Evolutionary conservation across 2,888 invertebrate genomes (phyloP), one percentile per base, ranked within the genome.

Genomic region (Ophion costatus): DNA sequence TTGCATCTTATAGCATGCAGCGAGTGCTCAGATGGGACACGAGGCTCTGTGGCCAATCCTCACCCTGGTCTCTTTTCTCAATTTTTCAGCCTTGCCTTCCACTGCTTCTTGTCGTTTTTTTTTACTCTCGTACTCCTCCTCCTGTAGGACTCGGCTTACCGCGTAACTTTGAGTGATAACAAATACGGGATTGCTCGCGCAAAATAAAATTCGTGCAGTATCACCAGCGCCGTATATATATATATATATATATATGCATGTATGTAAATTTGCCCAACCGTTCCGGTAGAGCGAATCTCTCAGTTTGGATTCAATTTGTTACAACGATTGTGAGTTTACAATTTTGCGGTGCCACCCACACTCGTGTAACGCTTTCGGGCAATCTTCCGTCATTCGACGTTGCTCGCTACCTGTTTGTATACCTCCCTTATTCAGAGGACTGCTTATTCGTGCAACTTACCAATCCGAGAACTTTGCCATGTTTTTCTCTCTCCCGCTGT

Each of bases 291-390:
- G 51, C 57, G 51, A 38, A 59, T 24, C 71, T 74, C 56, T 56
- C 78, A 74, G 63, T 78, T 83, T 69, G 20, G 74, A 83, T 83
- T 79, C 74, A 79, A 79, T 78, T 64, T 66, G 61, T 82, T 74
- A 56, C 78, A 74, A 71, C 67, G 78, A 78, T 79, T 70, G 45
- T 56, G 33, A 33, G 29, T 38, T 67, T 73, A 71, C 71, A 71
- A 78, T 64, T 38, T 78, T 56, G 22, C 67, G 22, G 45, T 71
- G 61, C 51, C 33, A 33, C 22, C 2, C 71, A n/a, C 64, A 63
- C 51, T 51, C 33, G 45, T 69, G n/a, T 59, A 66, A 63, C 20
- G 59, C 56, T 82, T 82, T 82, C 51, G 24, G 33, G 73, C 59
- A 56, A 45, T 77, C 42, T 61, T 63, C 17, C 38, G 38, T 24